A percentile compares a stretch with the other conserved stretches of the same genome.
Evolutionary conservation across 2,113 vertebrate species (phyloP).

Genomic region (Rostratula benghalensis): DNA sequence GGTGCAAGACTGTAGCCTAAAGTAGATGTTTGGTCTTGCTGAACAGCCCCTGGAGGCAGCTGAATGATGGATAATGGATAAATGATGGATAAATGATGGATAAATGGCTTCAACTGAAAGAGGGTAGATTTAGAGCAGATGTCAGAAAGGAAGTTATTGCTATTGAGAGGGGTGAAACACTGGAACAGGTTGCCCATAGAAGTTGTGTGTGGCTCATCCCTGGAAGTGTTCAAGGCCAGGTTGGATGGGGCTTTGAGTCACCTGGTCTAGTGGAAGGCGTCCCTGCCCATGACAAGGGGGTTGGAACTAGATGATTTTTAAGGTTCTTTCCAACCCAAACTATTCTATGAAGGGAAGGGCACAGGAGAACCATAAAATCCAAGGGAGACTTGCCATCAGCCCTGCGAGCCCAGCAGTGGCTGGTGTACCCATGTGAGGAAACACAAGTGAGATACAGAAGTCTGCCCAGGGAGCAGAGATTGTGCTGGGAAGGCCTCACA

Average conservation of each 20-base stretch:
- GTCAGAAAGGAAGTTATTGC: background rate
- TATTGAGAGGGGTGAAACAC: background rate
- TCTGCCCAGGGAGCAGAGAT: background rate
- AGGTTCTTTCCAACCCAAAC: background rate
- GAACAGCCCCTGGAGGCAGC: background rate
- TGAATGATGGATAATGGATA: background rate
- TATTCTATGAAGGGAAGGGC: background rate
- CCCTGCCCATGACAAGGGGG: background rate
- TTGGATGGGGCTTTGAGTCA: background rate
- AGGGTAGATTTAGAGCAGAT: background rate
- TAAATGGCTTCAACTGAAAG: background rate
- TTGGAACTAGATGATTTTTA: background rate
- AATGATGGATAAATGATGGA: background rate
- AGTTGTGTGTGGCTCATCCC: background rate
- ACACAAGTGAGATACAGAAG: background rate
- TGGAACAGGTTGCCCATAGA: background rate
- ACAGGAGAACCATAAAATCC: background rate
- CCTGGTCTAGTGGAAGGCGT: background rate
- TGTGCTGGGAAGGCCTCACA: background rate
- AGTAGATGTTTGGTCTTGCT: background rate
- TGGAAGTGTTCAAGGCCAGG: background rate
- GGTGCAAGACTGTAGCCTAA: background rate
- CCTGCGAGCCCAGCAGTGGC: background rate
- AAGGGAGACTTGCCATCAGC: background rate
- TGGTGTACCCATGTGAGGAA: background rate